A percentile compares a stretch with the other conserved stretches of the same genome.
Evolutionary conservation across 2,113 vertebrate genomes (phyloP).

Genomic region (Donacobius atricapilla): DNA sequence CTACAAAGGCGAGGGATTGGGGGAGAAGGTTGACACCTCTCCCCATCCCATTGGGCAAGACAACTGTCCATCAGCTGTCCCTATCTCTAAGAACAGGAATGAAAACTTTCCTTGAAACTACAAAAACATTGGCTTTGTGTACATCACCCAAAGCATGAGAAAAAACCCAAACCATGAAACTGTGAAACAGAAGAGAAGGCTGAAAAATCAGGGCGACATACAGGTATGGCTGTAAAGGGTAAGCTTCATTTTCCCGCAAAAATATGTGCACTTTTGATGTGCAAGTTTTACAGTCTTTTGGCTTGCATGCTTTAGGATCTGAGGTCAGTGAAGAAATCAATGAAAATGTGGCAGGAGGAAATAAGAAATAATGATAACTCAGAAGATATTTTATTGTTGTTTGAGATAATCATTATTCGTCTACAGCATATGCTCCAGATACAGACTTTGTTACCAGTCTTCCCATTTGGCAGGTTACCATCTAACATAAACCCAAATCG

Average conservation of each 20-base stretch:
- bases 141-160: no score
- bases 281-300: not conserved
- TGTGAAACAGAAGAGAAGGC: no score
- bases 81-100: no score
- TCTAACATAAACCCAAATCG: not conserved
- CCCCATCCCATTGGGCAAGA: no score
- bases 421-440: not conserved
- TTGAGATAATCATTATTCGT: not conserved
- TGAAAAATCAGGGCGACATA: no score
- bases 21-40: no score
- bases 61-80: no score
- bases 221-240: not conserved
- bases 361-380: not conserved
- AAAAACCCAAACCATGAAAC: no score
- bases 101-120: no score
- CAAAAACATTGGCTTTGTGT: no score
- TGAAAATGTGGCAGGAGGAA: not conserved
- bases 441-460: not conserved
- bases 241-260: not conserved
- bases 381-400: not conserved
- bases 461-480: not conserved
- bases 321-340: not conserved
- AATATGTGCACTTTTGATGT: not conserved
- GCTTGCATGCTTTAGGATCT: not conserved
- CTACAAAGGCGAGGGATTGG: no score